Evolutionary conservation across 2,888 invertebrate genomes (phyloP).

Genomic region (Dasysyrphus albostriatus): DNA sequence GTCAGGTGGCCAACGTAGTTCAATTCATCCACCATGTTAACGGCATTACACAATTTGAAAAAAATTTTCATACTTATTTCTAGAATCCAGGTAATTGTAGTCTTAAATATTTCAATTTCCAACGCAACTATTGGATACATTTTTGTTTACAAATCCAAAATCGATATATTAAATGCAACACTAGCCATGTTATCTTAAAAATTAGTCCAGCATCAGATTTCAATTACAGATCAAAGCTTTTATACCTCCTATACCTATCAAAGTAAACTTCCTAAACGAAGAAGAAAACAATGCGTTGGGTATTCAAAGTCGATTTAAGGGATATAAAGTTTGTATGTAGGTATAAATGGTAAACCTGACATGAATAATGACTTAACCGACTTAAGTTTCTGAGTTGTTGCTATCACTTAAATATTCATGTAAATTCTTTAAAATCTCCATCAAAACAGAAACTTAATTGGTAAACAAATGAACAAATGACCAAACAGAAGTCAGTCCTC

Average conservation of each 20-base stretch:
- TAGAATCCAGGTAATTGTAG: no score
- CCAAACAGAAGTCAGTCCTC: slow-evolving; percentile 28
- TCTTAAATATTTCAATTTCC: no score
- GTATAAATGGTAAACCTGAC: slow-evolving; percentile 40
- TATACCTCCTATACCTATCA: no score
- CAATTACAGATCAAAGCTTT: neutral
- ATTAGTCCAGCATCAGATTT: neutral
- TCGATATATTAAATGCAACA: neutral
- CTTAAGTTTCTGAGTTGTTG: slow-evolving; percentile 20
- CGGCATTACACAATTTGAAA: no score
- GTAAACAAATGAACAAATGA: slow-evolving; percentile 55
- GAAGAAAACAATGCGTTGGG: slow-evolving; percentile 4
- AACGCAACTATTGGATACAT: no score
- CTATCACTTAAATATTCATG: slow-evolving; percentile 39
- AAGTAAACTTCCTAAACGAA: neutral
- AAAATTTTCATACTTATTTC: no score
- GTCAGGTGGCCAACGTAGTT: no score
- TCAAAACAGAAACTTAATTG: slow-evolving; percentile 54
- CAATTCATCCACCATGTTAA: no score
- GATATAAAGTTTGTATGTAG: slow-evolving; percentile 9
- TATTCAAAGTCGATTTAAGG: slow-evolving; percentile 14
- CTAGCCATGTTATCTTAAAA: neutral
- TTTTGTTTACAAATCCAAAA: neutral
- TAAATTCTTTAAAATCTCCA: slow-evolving; percentile 41
- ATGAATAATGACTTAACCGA: slow-evolving; percentile 50